A percentile compares a stretch with the other conserved stretches of the same genome.
Evolutionary conservation across 2,888 invertebrate genomes (phyloP).

Genomic region (Leptinotarsa rubiginosa): DNA sequence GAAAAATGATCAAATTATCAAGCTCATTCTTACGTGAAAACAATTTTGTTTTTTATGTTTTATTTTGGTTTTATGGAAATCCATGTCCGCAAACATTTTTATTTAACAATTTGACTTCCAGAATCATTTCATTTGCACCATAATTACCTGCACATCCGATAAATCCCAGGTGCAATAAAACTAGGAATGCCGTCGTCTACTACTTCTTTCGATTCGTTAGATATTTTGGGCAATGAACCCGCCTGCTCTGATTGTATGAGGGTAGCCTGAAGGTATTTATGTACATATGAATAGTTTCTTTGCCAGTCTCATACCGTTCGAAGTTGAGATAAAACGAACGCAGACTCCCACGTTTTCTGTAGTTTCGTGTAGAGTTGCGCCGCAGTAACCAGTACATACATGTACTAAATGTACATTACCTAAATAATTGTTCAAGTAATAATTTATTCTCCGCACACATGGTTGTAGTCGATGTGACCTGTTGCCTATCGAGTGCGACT

Average conservation of each 20-base stretch:
- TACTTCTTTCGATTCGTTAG: constrained; percentile 32
- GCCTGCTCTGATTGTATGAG: constrained; percentile 33
- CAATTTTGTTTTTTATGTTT: not conserved
- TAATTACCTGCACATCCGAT: constrained; percentile 7
- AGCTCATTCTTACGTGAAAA: too few species aligned
- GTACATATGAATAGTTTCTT: constrained; percentile 50
- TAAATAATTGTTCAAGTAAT: constrained; percentile 13
- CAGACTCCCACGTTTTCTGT: constrained; percentile 4
- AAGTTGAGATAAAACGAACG: constrained; percentile 6
- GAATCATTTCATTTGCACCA: not conserved
- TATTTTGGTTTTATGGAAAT: not conserved
- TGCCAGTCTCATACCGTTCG: constrained; percentile 19
- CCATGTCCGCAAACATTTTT: not conserved
- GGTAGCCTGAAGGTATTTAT: constrained; percentile 55
- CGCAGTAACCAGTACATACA: not conserved
- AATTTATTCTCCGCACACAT: constrained; percentile 28
- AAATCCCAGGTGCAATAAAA: constrained; percentile 27
- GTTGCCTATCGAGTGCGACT: constrained; percentile 31
- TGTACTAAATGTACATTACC: not conserved
- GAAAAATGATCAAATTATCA: too few species aligned
- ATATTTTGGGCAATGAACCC: constrained; percentile 52
- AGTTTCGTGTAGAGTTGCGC: constrained; percentile 5
- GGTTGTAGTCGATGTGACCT: constrained; percentile 38
- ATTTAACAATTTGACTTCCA: not conserved
- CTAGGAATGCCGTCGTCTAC: constrained; percentile 33